Evolutionary conservation across 2,113 vertebrate genomes (phyloP).

Genomic region (Anolis carolinensis): DNA sequence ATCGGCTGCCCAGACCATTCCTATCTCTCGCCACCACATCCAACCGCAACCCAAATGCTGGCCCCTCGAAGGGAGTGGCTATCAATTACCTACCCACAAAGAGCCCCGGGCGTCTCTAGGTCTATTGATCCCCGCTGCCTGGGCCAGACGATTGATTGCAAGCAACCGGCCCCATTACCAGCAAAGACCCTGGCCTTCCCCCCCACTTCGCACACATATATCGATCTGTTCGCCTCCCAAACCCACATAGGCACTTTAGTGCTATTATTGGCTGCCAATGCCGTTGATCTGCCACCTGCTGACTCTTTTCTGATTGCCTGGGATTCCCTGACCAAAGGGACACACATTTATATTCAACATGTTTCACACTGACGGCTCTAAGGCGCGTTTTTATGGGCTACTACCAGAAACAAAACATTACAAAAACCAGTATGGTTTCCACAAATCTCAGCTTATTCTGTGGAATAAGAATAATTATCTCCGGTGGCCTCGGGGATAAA

Average conservation of each 20-base stretch:
- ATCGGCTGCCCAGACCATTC: neutral
- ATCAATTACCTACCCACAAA: constrained; percentile 42
- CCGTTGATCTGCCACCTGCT: constrained; percentile 20
- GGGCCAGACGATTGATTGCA: constrained; percentile 32
- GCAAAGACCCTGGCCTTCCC: neutral
- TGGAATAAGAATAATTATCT: too few relatives aligned
- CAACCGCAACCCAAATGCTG: constrained; percentile 16
- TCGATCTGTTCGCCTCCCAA: constrained; percentile 1
- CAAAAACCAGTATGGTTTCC: neutral
- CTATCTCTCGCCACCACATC: constrained; percentile 8
- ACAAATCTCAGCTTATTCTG: neutral
- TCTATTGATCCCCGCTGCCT: constrained; percentile 33
- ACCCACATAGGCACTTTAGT: neutral
- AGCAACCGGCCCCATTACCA: constrained; percentile 18
- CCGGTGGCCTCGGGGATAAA: too few relatives aligned
- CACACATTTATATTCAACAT: neutral
- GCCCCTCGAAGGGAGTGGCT: constrained; percentile 30
- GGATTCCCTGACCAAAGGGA: neutral
- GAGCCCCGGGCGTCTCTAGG: constrained; percentile 27
- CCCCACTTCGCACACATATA: neutral
- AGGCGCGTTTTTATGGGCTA: neutral
- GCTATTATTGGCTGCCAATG: constrained; percentile 7
- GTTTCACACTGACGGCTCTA: neutral
- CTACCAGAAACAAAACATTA: neutral
- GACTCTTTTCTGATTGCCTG: neutral